A percentile compares a stretch with the other conserved stretches of the same genome.
phyloP scores from a whole-genome alignment of 2,113 vertebrate genomes.

The Morone saxatilis region DNA sequence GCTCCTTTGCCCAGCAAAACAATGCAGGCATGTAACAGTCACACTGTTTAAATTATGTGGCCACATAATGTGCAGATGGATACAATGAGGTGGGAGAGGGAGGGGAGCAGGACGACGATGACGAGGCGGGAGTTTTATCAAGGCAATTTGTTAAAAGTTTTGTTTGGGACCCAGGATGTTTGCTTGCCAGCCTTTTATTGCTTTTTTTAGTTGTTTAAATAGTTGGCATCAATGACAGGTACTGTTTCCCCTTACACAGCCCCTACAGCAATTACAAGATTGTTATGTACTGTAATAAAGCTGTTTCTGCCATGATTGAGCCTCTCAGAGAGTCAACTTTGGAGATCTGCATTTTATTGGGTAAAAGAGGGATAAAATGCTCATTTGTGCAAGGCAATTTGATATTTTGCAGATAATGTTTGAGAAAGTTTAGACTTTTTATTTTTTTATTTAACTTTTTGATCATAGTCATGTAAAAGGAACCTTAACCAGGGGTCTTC shows the following conservation, averaged over 20 bases:
- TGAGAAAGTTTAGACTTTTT: neutral
- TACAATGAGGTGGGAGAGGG: slow-evolving; percentile 59
- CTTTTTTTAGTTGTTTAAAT: slow-evolving; percentile 55
- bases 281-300: slow-evolving; percentile 49
- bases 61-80: slow-evolving; percentile 73
- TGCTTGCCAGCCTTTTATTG: slow-evolving; percentile 46
- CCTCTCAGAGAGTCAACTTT: slow-evolving; percentile 19
- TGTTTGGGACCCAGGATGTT: slow-evolving; percentile 53
- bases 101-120: slow-evolving; percentile 13
- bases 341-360: slow-evolving; percentile 33
- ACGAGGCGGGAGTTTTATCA: slow-evolving; percentile 63
- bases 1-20: slow-evolving; percentile 81
- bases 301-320: slow-evolving; percentile 38
- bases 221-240: slow-evolving; percentile 59
- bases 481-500: neutral
- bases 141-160: slow-evolving; percentile 72
- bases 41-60: slow-evolving; percentile 83
- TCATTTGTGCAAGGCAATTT: slow-evolving; percentile 10
- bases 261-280: slow-evolving; percentile 60
- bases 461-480: neutral
- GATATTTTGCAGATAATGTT: slow-evolving; percentile 10
- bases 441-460: neutral
- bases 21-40: slow-evolving; percentile 76
- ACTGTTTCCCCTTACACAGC: slow-evolving; percentile 31
- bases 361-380: slow-evolving; percentile 5